Conservation (phyloP, 2,113 vertebrate genomes). For the Actenoides lindsayi region DNA sequence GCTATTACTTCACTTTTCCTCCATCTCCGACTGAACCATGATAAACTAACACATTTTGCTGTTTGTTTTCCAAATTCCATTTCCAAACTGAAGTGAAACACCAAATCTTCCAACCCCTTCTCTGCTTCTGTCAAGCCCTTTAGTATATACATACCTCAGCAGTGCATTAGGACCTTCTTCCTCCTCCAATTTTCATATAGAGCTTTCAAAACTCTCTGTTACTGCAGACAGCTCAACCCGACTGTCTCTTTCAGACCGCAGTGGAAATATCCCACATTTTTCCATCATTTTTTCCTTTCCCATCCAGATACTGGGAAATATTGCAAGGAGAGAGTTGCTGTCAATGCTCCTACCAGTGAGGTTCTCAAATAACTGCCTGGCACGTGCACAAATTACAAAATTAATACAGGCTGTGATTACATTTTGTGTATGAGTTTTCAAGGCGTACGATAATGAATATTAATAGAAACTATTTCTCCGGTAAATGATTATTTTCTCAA, state of each 20-base stretch:
- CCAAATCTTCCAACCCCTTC: neutral
- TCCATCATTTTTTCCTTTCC: neutral
- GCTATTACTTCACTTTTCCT: constrained; percentile 21
- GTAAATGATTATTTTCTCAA: constrained; percentile 43
- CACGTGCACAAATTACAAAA: constrained; percentile 3
- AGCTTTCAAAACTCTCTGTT: neutral
- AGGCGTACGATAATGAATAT: constrained; percentile 49
- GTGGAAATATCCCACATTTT: neutral
- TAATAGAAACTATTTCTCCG: neutral
- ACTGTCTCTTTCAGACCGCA: neutral
- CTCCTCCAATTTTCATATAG: neutral
- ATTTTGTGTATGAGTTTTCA: neutral
- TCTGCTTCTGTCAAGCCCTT: neutral
- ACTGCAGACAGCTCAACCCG: neutral
- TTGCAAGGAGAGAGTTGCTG: neutral
- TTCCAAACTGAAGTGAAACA: neutral
- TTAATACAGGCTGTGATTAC: constrained; percentile 3
- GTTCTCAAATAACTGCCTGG: neutral
- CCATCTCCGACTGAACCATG: neutral
- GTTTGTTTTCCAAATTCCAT: neutral
- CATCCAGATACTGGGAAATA: neutral
- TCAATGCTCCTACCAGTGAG: neutral
- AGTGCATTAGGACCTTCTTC: neutral
- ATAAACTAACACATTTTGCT: neutral
- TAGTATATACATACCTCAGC: neutral